Evolutionary conservation across 2,797 vertebrate genomes (phyloP), one percentile per base, ranked within the genome.

Genomic region (Synaphobranchus kaupii): DNA sequence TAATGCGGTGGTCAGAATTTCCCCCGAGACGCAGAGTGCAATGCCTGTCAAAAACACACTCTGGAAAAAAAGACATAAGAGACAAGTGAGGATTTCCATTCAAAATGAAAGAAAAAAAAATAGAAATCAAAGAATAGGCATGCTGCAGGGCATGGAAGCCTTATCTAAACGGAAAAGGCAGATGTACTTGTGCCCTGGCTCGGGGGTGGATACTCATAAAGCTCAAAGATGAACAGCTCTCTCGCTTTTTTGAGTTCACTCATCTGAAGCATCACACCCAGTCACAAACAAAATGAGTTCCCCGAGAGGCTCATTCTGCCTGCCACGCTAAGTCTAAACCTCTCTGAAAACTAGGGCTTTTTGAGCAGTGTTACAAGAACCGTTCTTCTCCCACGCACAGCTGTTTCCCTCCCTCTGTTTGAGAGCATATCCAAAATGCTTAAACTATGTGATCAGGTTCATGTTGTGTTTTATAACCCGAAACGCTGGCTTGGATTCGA

Each of bases 1-100:
- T 58, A 84, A 84, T 34, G 54, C 12, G 31, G 50, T 84, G 82
- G 82, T 84, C n/a, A 56, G 50, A 58, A 84, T 31, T 31, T 84
- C 82, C 50, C 54, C 15, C 1, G 82, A 58, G 82, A 58, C 28
- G 0, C 12, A 0, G 54, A 31, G 31, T 31, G 82, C 82, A 56
- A 58, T 39, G 50, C 31, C 52, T 84, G 22, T 52, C 47, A 28
- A 83, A 83, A 48, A 82, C 80, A 73, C 73, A 6, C 73, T 39
- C 15, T 20, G 31, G 7, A 78, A 39, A 44, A 44, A 44, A 8
- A 44, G 12, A 20, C 34, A 39, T 78, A 39, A 78, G 39, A 44
- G 17, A 78, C 4, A 15, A 34, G 71, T 39, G 12, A 73, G 2
- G 28, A 73, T 73, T 73, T 73, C 13, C 34, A 39, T 78, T 78